phyloP scores from a whole-genome alignment of 2,797 vertebrate genomes.

The Lycodopsis pacificus region DNA sequence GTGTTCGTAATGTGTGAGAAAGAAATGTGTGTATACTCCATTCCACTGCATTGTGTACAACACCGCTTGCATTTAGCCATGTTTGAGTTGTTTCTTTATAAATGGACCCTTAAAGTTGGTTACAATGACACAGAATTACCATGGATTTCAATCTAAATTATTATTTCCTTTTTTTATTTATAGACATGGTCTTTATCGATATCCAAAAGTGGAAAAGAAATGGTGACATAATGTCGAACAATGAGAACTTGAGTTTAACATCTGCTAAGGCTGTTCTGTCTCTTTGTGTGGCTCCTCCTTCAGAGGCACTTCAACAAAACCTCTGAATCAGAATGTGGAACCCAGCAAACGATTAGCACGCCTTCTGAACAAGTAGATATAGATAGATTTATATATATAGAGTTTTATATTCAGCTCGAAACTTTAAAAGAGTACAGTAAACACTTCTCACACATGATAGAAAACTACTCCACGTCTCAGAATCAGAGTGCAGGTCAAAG shows the following conservation, averaged over 20 bases:
- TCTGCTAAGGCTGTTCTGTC: slow-evolving; percentile 74
- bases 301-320: slow-evolving; percentile 57
- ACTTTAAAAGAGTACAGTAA: slow-evolving; percentile 99
- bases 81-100: slow-evolving; percentile 54
- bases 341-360: slow-evolving; percentile 83
- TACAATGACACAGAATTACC: slow-evolving; percentile 84
- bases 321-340: slow-evolving; percentile 58
- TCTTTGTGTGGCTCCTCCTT: slow-evolving; percentile 42
- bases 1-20: slow-evolving; percentile 66
- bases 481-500: slow-evolving; percentile 85
- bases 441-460: slow-evolving; percentile 98
- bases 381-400: slow-evolving; percentile 89
- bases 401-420: slow-evolving; percentile 98
- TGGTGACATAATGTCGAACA: slow-evolving; percentile 64
- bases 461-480: slow-evolving; percentile 95
- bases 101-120: slow-evolving; percentile 74
- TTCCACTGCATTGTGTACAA: slow-evolving; percentile 68
- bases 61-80: slow-evolving; percentile 68
- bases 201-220: slow-evolving; percentile 74
- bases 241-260: slow-evolving; percentile 69
- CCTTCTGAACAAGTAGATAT: slow-evolving; percentile 90
- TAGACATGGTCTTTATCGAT: slow-evolving; percentile 79
- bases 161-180: slow-evolving; percentile 74
- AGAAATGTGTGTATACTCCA: slow-evolving; percentile 67
- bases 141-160: slow-evolving; percentile 79